Evolutionary conservation across 1,140 invertebrate genomes (phyloP), one percentile per base, ranked within the genome.

Genomic region (Lepidurus packardi): DNA sequence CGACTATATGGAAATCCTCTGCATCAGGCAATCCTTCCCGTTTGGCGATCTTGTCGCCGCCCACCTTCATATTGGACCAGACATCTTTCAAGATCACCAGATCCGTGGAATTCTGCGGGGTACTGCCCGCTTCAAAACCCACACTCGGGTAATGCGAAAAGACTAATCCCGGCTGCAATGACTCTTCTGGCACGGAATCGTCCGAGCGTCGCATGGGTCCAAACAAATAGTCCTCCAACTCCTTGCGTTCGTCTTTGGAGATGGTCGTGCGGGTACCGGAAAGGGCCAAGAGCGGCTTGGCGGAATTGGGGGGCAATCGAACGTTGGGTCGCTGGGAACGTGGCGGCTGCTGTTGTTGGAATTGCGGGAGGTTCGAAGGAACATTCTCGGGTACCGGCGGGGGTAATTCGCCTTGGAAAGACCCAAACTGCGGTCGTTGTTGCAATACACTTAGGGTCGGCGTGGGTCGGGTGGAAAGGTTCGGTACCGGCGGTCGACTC

Each of bases 221-320:
- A 44, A 78, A 78, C 13, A 78, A 43, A 34, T 75, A 74, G 4
- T 73, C n/a, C 47, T 78, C 78, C 41, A 78, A 74, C 25, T 78
- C 73, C 9, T 73, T 74, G 43, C 73, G 74, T 45, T 78, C 78
- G 1, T 75, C 78, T 13, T 73, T 74, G 41, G 34, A 75, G 43
- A 78, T 78, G 13, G 42, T 45, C 21, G 73, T 13, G 24, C 75
- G 74, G 7, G 24, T 74, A 9, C 42, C 73, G 34, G 43, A 43
- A 45, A 47, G 75, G 10, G 75, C 75, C 75, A 73, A 43, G 34
- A 45, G 75, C 16, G 75, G 75, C 16, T 47, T 43, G 43, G 16
- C 24, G 6, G 43, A 24, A 25, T 43, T 43, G 74, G 74, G n/a
- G 16, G 74, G 74, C 16, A 75, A 25, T 1, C 74, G 74, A 7